phyloP scores from a whole-genome alignment of 2,113 vertebrate species.

The Syrmaticus mikado region DNA sequence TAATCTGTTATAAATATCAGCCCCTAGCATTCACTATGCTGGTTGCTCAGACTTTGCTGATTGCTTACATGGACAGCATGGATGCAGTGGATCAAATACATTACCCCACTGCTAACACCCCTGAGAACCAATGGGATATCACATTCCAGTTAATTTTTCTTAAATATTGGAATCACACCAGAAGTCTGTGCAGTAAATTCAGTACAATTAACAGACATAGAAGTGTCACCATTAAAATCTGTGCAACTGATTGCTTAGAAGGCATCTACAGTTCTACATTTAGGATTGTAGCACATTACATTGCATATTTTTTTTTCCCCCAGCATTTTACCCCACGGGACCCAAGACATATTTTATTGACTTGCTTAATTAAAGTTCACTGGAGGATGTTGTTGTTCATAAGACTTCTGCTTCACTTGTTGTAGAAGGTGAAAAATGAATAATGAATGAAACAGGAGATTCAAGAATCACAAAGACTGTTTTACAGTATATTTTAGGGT shows the following conservation, averaged over 20 bases:
- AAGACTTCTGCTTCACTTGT: not conserved
- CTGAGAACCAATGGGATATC: not conserved
- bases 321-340: not conserved
- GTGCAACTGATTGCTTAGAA: not conserved
- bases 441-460: not conserved
- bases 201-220: not conserved
- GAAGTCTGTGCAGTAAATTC: not conserved
- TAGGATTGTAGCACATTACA: not conserved
- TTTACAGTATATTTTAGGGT: not conserved
- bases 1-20: too few species aligned
- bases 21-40: not conserved
- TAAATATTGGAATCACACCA: not conserved
- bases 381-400: not conserved
- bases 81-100: not conserved
- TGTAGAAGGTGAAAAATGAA: slow-evolving; percentile 10
- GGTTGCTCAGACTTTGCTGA: not conserved
- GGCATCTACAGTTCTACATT: not conserved
- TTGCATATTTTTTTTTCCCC: not conserved
- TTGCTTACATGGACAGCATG: not conserved
- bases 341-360: not conserved
- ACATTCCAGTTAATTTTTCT: not conserved
- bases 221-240: not conserved
- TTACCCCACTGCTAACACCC: not conserved
- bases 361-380: not conserved
- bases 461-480: not conserved